These are phyloP conservation scores for Tachina lurida DNA, from an alignment of 2,888 invertebrate species.

Conservation along the genomic window DNA sequence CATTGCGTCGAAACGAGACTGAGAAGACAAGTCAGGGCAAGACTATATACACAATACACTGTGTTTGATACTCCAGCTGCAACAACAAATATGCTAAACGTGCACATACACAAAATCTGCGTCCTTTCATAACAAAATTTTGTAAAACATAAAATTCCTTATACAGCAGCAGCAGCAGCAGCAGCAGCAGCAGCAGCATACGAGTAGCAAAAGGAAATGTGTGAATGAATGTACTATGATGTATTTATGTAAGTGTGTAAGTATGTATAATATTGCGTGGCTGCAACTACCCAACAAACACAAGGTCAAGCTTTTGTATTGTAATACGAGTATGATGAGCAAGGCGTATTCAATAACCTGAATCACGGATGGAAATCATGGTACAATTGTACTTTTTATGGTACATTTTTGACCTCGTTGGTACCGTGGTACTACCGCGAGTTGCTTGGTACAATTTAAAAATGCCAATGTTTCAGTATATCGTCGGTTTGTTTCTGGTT, in stretches of 20 bases:
- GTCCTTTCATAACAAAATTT: constrained; percentile 56
- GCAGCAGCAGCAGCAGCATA: constrained; percentile 11
- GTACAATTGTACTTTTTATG: too few species aligned
- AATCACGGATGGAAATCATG: too few species aligned
- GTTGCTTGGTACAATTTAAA: too few species aligned
- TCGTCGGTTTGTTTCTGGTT: too few species aligned
- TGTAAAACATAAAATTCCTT: constrained; percentile 49
- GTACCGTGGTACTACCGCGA: too few species aligned
- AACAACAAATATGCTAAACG: constrained; percentile 12
- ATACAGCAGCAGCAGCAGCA: constrained; percentile 16
- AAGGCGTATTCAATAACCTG: too few species aligned
- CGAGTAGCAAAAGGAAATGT: constrained; percentile 15
- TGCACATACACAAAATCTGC: constrained; percentile 49
- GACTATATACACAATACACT: constrained; percentile 7
- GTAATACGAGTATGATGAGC: too few species aligned
- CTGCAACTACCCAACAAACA: neutral
- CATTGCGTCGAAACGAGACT: neutral
- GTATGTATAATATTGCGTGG: constrained; percentile 6
- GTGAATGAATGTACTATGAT: neutral
- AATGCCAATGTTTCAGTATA: too few species aligned
- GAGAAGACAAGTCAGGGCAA: constrained; percentile 19
- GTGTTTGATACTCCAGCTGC: constrained; percentile 11
- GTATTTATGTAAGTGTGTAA: neutral
- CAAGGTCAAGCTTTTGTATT: too few species aligned
- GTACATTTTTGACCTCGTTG: too few species aligned